Evolutionary conservation across 2,888 invertebrate genomes (phyloP).

Genomic region (Brachyptera putata): DNA sequence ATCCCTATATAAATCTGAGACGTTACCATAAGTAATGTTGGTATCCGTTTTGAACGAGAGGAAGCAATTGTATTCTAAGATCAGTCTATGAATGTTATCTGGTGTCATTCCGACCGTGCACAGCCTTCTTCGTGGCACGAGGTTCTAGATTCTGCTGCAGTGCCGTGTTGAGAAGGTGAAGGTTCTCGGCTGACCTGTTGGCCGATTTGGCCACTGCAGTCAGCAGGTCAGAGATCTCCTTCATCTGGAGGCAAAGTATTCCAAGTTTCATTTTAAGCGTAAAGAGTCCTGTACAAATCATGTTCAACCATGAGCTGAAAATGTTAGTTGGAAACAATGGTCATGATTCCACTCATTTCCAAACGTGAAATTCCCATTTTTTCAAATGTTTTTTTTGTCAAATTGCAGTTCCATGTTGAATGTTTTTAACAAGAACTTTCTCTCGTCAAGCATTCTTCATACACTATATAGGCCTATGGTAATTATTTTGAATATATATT

Average conservation of each 20-base stretch:
- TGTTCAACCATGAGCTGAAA: background rate
- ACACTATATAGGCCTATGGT: too few relatives aligned
- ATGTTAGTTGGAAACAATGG: too few relatives aligned
- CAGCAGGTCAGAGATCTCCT: slow-evolving; percentile 45
- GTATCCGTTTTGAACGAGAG: background rate
- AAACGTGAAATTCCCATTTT: too few relatives aligned
- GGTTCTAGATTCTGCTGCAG: slow-evolving; percentile 37
- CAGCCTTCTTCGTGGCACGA: too few relatives aligned
- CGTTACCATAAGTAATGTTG: background rate
- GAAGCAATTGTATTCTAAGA: too few relatives aligned
- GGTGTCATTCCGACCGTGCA: background rate
- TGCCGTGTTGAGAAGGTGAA: slow-evolving; percentile 42
- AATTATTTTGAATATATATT: too few relatives aligned
- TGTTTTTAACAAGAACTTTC: too few relatives aligned
- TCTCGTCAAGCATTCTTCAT: too few relatives aligned
- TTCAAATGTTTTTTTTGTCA: too few relatives aligned
- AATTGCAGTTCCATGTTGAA: too few relatives aligned
- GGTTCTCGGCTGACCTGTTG: slow-evolving; percentile 42
- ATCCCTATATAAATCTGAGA: slow-evolving; percentile 2
- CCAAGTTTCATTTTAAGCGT: background rate
- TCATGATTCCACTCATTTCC: too few relatives aligned
- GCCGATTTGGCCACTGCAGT: slow-evolving; percentile 43
- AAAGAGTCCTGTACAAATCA: background rate
- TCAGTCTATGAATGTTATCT: too few relatives aligned
- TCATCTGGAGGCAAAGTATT: slow-evolving; percentile 42